Evolutionary conservation across 2,888 invertebrate genomes (phyloP).

Genomic region (Marasmarcha lunaedactyla): DNA sequence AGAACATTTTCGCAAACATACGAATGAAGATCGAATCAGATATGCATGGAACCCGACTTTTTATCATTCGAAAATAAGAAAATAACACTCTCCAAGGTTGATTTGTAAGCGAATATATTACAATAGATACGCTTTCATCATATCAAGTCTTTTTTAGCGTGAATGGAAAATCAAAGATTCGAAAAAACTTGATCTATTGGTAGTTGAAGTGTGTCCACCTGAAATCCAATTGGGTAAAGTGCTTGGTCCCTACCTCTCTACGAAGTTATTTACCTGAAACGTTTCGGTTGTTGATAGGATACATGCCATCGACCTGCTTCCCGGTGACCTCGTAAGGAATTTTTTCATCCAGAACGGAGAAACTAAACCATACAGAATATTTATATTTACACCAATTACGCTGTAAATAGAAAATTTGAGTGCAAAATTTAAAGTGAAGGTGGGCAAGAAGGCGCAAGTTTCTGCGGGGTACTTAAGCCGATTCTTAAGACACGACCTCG

Average conservation of each 20-base stretch:
- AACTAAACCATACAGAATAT: no score
- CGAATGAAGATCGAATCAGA: conserved; percentile 57
- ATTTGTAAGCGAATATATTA: conserved; percentile 25
- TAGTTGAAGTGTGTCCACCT: conserved; percentile 25
- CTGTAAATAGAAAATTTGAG: no score
- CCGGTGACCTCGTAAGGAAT: no score
- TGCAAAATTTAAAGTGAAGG: conserved; percentile 58
- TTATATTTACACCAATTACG: no score
- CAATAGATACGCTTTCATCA: no score
- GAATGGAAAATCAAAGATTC: no score
- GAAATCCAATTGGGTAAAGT: conserved; percentile 60
- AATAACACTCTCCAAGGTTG: conserved; percentile 19
- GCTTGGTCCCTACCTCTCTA: conserved; percentile 30
- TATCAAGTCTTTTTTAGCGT: no score
- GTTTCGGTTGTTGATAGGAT: conserved; percentile 49
- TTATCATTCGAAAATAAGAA: conserved; percentile 17
- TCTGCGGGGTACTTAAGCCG: conserved; percentile 55
- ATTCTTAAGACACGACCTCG: conserved; percentile 59
- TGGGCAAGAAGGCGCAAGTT: conserved; percentile 62
- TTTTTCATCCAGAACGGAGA: no score
- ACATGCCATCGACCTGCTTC: conserved; percentile 21
- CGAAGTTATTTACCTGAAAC: conserved; percentile 55
- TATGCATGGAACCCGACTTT: conserved; percentile 50
- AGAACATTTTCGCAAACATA: conserved; percentile 53
- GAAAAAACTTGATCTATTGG: background rate